Conservation (phyloP, 2,113 vertebrate genomes). For the Prinia subflava region DNA sequence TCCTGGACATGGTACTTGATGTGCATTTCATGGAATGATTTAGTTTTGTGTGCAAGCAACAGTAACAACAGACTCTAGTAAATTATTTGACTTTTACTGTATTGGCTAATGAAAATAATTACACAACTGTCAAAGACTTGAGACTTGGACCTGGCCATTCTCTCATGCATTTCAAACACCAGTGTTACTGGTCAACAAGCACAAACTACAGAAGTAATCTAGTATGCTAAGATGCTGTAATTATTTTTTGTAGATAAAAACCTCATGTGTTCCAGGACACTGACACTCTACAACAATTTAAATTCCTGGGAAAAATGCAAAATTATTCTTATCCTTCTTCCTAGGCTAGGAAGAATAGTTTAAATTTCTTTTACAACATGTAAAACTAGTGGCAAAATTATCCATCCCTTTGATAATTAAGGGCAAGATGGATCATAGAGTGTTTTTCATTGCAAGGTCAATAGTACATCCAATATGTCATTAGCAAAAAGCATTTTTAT, state of each 20-base stretch:
- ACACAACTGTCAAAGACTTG: background rate
- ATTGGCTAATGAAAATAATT: background rate
- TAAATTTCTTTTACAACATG: background rate
- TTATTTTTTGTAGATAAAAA: background rate
- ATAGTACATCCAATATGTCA: background rate
- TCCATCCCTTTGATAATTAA: background rate
- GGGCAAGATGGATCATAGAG: background rate
- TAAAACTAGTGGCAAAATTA: background rate
- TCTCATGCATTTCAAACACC: background rate
- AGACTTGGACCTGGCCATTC: background rate
- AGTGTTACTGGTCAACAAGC: background rate
- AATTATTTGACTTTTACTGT: background rate
- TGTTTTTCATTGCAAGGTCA: background rate
- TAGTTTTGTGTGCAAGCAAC: rapidly evolving
- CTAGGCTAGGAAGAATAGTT: background rate
- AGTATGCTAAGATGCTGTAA: background rate
- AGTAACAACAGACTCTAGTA: background rate
- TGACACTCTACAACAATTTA: background rate
- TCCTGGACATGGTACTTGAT: background rate
- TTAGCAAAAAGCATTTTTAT: background rate
- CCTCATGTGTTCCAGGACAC: background rate
- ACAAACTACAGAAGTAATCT: background rate
- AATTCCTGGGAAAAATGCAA: background rate
- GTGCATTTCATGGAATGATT: background rate
- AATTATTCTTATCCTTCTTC: background rate